Base-by-base conservation (phyloP, 2,113 vertebrate species). In the Microcebus jonahi region DNA sequence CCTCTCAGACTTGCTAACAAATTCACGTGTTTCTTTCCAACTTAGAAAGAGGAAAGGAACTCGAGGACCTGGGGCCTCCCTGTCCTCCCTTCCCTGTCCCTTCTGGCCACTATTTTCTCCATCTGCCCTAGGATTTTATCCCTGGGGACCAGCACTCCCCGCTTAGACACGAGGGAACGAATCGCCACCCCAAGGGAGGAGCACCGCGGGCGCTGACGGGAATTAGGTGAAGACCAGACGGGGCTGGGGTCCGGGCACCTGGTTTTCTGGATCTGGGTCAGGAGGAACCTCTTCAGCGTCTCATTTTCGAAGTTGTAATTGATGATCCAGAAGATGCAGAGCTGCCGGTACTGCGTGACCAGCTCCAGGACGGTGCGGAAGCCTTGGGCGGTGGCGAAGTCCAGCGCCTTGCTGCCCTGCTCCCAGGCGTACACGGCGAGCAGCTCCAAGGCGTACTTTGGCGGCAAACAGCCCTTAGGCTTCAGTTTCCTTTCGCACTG, bases 391-490 rank as follows among this genome's bases (percentile, higher is more conserved):
- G 2, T 96, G 59, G 87, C 0, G 0, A 98, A 98, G 2, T 67
- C 25, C 1, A 0, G 0, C 2, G 0, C 2, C 3, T 87, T n/a
- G 0, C 96, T 92, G 2, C 92, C 97, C 1, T 90, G 84, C 87
- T 98, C 92, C 97, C 97, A 97, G 87, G 97, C 97, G 0, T 96
- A 94, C 73, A 97, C 21, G 1, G 91, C 88, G 63, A 98, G 97
- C 59, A 98, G 91, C 76, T 97, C 97, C 83, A 97, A 8, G 57
- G 96, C 90, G 0, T 97, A 97, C 61, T 97, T 88, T 0, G 97
- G 97, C 79, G 96, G 97, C 73, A 97, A 80, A 8, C 88, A 87
- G 3, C 45, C 84, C 90, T 79, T 90, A 3, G 18, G 0, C 45
- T 85, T 96, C 70, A 93, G 39, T 79, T 95, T 97, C 39, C 53